A percentile compares a stretch with the other conserved stretches of the same genome.
These are phyloP conservation scores for Synanthedon vespiformis DNA, from an alignment of 2,888 invertebrate genomes.

Conservation along the genomic window DNA sequence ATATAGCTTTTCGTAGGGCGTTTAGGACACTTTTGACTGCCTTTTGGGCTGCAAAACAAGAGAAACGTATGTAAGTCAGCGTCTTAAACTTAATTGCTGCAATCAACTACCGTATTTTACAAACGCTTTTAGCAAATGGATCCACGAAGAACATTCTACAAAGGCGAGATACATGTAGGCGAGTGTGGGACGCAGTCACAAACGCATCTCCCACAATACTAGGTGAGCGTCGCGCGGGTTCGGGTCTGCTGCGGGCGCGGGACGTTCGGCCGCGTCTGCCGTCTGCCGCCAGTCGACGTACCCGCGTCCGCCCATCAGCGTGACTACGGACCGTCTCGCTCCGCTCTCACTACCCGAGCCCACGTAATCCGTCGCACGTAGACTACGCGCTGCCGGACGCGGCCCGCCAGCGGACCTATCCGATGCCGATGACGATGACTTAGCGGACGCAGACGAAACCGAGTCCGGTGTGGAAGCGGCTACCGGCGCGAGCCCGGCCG, in stretches of 20 bases:
- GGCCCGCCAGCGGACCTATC: slow-evolving; percentile 23
- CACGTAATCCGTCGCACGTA: slow-evolving; percentile 53
- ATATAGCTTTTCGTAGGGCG: too few relatives aligned
- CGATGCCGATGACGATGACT: slow-evolving; percentile 48
- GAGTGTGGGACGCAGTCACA: slow-evolving; percentile 30
- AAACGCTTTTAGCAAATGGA: background rate
- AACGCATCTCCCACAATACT: slow-evolving; percentile 84
- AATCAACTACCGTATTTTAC: too few relatives aligned
- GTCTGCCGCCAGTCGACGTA: slow-evolving; percentile 88
- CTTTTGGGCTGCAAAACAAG: too few relatives aligned
- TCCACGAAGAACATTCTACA: background rate
- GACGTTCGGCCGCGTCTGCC: slow-evolving; percentile 72
- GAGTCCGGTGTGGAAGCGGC: slow-evolving; percentile 61
- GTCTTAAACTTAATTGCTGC: too few relatives aligned
- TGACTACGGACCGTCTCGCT: slow-evolving; percentile 81
- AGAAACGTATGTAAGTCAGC: too few relatives aligned
- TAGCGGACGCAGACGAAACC: slow-evolving; percentile 46
- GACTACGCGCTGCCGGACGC: slow-evolving; percentile 49
- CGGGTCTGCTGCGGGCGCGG: slow-evolving; percentile 72
- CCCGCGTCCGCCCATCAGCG: slow-evolving; percentile 89
- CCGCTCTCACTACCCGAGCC: slow-evolving; percentile 52
- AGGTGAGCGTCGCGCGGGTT: slow-evolving; percentile 90
- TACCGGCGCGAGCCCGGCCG: slow-evolving; percentile 65
- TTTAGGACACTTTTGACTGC: too few relatives aligned
- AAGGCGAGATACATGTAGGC: background rate